Conservation (phyloP, 2,113 vertebrate genomes). For the Apodemus speciosus region DNA sequence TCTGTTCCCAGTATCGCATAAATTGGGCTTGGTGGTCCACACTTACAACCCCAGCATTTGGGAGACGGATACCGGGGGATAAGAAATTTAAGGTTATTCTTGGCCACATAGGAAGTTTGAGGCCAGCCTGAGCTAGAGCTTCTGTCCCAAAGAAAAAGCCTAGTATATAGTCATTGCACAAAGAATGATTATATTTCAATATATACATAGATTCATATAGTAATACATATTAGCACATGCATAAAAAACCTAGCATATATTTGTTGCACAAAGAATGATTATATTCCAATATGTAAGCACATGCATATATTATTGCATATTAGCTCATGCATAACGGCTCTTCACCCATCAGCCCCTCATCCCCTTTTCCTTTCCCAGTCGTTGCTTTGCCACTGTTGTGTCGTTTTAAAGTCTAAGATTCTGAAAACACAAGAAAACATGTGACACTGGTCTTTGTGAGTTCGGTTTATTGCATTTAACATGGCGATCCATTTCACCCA, state of each 20-base stretch:
- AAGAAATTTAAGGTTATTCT: not conserved
- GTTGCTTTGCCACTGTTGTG: not conserved
- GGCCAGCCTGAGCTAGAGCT: not conserved
- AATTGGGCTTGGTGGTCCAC: not conserved
- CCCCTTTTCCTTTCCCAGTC: not conserved
- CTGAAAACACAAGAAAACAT: no score
- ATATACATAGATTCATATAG: not conserved
- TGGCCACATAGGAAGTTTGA: not conserved
- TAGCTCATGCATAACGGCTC: not conserved
- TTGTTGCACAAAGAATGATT: not conserved
- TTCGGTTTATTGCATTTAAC: not conserved
- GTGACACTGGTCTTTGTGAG: not conserved
- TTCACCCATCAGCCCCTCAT: not conserved
- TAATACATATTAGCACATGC: not conserved
- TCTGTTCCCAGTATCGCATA: not conserved
- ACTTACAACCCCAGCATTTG: not conserved
- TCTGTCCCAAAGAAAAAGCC: not conserved
- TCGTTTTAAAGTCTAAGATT: not conserved
- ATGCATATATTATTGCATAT: not conserved
- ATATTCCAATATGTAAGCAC: no score
- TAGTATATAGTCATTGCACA: not conserved
- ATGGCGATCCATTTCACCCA: no score
- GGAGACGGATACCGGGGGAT: not conserved
- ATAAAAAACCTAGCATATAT: not conserved
- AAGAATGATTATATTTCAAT: not conserved